A percentile compares a stretch with the other conserved stretches of the same genome.
phyloP scores from a whole-genome alignment of 2,888 invertebrate genomes.

The Euzetes globulus region DNA sequence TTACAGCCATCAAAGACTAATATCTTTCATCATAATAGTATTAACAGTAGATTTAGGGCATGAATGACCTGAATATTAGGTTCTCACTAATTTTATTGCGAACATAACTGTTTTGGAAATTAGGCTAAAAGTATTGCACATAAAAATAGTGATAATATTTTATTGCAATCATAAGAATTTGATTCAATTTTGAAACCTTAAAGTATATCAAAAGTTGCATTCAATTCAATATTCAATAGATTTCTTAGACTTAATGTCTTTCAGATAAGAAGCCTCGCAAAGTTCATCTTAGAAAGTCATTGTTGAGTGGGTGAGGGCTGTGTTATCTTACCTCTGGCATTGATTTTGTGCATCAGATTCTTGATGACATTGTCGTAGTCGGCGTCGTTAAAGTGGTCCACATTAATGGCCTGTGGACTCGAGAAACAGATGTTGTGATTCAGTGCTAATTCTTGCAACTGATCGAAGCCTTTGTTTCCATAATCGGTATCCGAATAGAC shows the following conservation, averaged over 20 bases:
- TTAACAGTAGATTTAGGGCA: not conserved
- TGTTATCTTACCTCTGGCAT: conserved; percentile 50
- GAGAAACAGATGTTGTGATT: conserved; percentile 54
- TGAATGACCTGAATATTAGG: not conserved
- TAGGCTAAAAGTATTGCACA: too few species aligned
- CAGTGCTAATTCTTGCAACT: conserved; percentile 48
- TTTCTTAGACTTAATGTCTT: too few species aligned
- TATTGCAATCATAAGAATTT: too few species aligned
- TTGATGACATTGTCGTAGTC: conserved; percentile 51
- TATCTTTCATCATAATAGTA: not conserved
- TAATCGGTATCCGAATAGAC: conserved; percentile 56
- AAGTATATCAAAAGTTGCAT: too few species aligned
- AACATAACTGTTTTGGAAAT: too few species aligned
- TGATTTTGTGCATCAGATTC: conserved; percentile 48
- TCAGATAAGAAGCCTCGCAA: too few species aligned
- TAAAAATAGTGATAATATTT: too few species aligned
- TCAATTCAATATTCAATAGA: too few species aligned
- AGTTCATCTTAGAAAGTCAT: too few species aligned
- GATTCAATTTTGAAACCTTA: too few species aligned
- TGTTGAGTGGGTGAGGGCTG: too few species aligned
- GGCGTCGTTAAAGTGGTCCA: conserved; percentile 47
- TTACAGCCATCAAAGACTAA: not conserved
- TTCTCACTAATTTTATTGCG: too few species aligned
- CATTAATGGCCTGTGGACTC: conserved; percentile 50
- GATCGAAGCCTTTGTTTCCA: conserved; percentile 53